Percentiles rank a stretch among this genome's conserved stretches.
Evolutionary conservation across 2,888 invertebrate genomes (phyloP).

Genomic region (Eupithecia dodoneata): DNA sequence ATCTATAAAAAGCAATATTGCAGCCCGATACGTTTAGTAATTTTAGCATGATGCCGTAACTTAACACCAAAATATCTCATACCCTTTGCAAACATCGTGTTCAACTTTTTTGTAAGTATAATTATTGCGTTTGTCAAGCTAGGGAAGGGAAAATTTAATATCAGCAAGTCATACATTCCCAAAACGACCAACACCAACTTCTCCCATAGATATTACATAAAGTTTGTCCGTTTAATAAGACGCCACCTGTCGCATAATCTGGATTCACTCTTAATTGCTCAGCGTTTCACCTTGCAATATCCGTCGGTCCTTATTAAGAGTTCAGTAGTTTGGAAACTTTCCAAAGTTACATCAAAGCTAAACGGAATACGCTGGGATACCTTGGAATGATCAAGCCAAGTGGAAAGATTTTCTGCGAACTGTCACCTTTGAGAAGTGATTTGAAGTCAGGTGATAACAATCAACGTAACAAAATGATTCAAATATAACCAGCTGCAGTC

Average conservation of each 20-base stretch:
- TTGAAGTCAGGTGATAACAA: background rate
- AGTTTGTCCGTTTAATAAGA: constrained; percentile 67
- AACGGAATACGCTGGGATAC: constrained; percentile 5
- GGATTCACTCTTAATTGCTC: constrained; percentile 71
- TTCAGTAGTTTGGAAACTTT: constrained; percentile 26
- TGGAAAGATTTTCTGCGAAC: constrained; percentile 3
- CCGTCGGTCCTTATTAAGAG: constrained; percentile 44
- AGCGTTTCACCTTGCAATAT: constrained; percentile 48
- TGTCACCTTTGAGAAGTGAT: constrained; percentile 4
- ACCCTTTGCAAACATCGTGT: background rate
- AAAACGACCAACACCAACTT: constrained; percentile 6
- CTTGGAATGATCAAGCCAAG: constrained; percentile 4
- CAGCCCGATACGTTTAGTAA: background rate
- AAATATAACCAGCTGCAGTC: background rate
- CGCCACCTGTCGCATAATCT: constrained; percentile 70
- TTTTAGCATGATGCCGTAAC: background rate
- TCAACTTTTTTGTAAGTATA: background rate
- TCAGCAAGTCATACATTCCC: constrained; percentile 2
- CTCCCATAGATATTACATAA: constrained; percentile 57
- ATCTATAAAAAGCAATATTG: background rate
- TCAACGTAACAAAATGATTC: background rate
- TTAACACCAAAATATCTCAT: background rate
- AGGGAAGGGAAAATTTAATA: constrained; percentile 2
- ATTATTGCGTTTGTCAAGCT: background rate
- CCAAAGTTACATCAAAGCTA: constrained; percentile 20